A percentile compares a stretch with the other conserved stretches of the same genome.
These are phyloP conservation scores for Protobothrops mucrosquamatus DNA, from an alignment of 2,113 vertebrate species.

Conservation along the genomic window DNA sequence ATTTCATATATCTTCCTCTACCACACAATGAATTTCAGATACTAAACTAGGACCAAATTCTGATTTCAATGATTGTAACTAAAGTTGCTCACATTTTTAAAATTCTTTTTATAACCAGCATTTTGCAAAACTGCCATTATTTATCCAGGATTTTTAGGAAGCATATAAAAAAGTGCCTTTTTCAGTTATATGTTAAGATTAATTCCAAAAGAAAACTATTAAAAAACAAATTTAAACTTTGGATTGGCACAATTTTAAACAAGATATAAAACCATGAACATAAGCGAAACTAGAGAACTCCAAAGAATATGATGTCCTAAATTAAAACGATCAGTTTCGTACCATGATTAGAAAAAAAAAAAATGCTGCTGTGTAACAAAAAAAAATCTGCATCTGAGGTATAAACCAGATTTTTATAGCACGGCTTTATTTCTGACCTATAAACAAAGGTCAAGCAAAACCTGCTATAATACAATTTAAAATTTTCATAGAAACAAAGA, in stretches of 20 bases:
- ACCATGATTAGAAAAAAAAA: conserved; percentile 58
- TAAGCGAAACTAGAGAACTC: conserved; percentile 64
- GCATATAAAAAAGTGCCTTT: conserved; percentile 48
- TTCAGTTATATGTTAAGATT: conserved; percentile 45
- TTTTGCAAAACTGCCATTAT: conserved; percentile 29
- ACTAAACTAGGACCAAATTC: background rate
- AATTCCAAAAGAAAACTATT: conserved; percentile 39
- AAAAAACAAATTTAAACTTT: conserved; percentile 30
- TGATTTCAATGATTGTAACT: background rate
- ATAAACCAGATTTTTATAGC: conserved; percentile 64
- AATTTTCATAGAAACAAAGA: conserved; percentile 79
- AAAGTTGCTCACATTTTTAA: background rate
- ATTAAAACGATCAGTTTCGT: conserved; percentile 64
- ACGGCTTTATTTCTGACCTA: conserved; percentile 70
- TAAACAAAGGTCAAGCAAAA: conserved; percentile 71
- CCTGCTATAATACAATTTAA: conserved; percentile 68
- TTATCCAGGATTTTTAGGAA: conserved; percentile 44
- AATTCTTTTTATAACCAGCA: background rate
- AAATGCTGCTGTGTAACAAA: conserved; percentile 36
- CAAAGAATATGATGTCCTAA: conserved; percentile 48
- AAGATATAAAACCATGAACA: conserved; percentile 25
- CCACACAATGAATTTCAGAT: background rate
- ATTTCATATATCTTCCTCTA: background rate
- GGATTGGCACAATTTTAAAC: conserved; percentile 60
- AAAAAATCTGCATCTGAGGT: conserved; percentile 60